phyloP scores from a whole-genome alignment of 2,113 vertebrate genomes.

The Chunga burmeisteri region DNA sequence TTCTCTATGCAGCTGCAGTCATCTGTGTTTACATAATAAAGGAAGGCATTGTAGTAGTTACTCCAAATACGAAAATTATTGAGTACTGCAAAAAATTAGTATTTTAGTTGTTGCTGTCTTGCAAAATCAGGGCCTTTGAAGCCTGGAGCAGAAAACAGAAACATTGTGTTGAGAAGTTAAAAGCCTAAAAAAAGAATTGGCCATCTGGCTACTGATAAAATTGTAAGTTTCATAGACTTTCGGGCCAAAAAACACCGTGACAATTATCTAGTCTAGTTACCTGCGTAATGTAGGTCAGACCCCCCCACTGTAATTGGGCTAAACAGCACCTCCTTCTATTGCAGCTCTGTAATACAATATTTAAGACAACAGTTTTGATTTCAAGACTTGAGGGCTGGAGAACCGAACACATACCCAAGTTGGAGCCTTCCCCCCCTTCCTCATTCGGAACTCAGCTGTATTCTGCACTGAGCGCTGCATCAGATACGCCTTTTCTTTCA shows the following conservation, averaged over 20 bases:
- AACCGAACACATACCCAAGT: background rate
- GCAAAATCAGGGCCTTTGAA: background rate
- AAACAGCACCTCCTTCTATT: background rate
- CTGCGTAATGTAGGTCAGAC: background rate
- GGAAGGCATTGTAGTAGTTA: background rate
- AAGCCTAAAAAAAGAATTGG: background rate
- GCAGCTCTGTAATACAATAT: slow-evolving; percentile 8
- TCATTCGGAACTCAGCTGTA: background rate
- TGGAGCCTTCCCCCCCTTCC: background rate
- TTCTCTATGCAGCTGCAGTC: background rate
- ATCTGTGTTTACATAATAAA: background rate
- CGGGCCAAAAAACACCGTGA: background rate
- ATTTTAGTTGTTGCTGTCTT: background rate
- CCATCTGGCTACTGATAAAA: background rate
- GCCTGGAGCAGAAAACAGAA: background rate
- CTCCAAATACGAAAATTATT: background rate
- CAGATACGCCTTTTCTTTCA: background rate
- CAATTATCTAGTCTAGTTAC: background rate
- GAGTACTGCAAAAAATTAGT: background rate
- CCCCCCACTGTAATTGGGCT: background rate
- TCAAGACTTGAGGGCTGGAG: background rate
- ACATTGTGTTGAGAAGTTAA: background rate
- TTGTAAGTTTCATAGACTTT: background rate
- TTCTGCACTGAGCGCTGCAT: background rate
- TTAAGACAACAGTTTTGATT: background rate